These are phyloP conservation scores for Amblyopsis hoosieri DNA, from an alignment of 2,797 vertebrate species.

Conservation along the genomic window DNA sequence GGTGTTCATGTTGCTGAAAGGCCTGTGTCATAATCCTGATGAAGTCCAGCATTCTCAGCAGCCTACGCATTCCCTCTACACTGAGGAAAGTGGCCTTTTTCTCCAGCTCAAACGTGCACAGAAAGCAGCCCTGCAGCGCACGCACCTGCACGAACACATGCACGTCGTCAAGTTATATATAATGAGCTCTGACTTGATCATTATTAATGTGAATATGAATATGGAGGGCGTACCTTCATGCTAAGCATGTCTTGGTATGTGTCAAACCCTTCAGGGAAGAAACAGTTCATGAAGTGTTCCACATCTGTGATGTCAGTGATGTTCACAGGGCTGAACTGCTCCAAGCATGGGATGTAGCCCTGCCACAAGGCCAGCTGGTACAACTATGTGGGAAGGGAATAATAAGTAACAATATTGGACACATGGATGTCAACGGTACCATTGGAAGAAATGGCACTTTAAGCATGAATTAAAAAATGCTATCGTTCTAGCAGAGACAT, in stretches of 20 bases:
- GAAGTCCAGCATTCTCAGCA: conserved; percentile 81
- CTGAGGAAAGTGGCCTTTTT: conserved; percentile 70
- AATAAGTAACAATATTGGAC: background rate
- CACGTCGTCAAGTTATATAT: conserved; percentile 5
- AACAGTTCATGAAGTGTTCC: conserved; percentile 77
- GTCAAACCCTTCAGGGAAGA: conserved; percentile 86
- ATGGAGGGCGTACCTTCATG: conserved; percentile 73
- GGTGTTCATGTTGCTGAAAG: conserved; percentile 83
- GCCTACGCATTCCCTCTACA: conserved; percentile 74
- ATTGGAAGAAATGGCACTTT: too few species aligned
- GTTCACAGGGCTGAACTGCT: conserved; percentile 69
- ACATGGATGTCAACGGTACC: too few species aligned
- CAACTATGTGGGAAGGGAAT: conserved; percentile 72
- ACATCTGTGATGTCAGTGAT: conserved; percentile 78
- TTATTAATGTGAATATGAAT: too few species aligned
- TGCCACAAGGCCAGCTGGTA: conserved; percentile 87
- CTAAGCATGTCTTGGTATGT: conserved; percentile 74
- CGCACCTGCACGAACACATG: conserved; percentile 72
- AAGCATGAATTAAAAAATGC: too few species aligned
- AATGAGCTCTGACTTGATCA: too few species aligned
- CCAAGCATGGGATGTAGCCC: conserved; percentile 86
- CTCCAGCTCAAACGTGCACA: conserved; percentile 85
- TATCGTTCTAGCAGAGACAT: too few species aligned
- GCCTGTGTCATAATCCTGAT: conserved; percentile 87
- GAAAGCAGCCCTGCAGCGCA: conserved; percentile 81